Evolutionary conservation across 2,888 invertebrate species (phyloP), one percentile per base, ranked within the genome.

Genomic region (Pycnomerus fuliginosus): DNA sequence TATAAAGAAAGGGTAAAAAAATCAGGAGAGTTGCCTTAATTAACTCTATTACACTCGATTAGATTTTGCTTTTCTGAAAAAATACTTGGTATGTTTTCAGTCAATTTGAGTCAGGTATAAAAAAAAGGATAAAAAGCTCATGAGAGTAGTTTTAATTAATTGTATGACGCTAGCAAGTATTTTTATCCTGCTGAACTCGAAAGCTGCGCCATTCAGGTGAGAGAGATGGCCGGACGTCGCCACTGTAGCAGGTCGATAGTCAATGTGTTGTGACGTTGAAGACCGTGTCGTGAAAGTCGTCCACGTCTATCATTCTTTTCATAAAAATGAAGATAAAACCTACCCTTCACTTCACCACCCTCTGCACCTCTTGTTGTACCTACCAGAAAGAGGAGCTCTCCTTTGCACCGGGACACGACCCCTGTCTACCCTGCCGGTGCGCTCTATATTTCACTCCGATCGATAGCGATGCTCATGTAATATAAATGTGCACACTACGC

Each of bases 401-500:
- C 35, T 25, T 32, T 44, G 34, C 31, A 16, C 32, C 32, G 22
- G 45, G 41, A 32, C 20, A 35, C 31, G 44, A 36, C 36, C 28
- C 32, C 25, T 24, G 45, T 32, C 40, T 39, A 30, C 41, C 25
- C 28, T 44, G 14, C 41, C 42, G 51, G 46, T 43, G 41, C 48
- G 53, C 48, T 51, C 45, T 47, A 46, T 45, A 48, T 54, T 50
- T 40, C 46, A 38, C 29, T 39, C 25, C 48, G 53, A 61, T 61
- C 61, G 52, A 61, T 61, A 61, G 45, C 27, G 53, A 41, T 45
- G 52, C 52, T 48, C 53, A 48, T 56, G 52, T 55, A 48, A 49
- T 51, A 54, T 49, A 48, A 44, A 51, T 51, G 55, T 41, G 37
- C 42, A 46, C 30, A 42, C 16, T 36, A 32, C 16, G 27, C 28